Evolutionary conservation across 2,797 vertebrate genomes (phyloP).

Genomic region (Melopsittacus undulatus): DNA sequence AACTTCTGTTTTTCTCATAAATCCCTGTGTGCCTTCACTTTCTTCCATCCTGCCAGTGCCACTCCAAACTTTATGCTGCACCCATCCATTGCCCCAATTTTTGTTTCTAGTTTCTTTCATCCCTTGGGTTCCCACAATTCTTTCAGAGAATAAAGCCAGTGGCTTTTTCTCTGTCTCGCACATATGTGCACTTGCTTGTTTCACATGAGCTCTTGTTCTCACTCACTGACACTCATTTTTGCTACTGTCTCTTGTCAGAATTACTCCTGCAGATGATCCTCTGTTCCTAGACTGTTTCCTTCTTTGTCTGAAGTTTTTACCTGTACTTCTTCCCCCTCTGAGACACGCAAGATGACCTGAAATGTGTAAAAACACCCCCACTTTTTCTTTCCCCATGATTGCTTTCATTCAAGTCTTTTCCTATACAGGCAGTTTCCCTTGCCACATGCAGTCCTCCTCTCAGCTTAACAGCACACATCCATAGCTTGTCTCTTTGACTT

Average conservation of each 20-base stretch:
- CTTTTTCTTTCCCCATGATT: not conserved
- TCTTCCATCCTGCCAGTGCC: not conserved
- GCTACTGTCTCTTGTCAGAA: not conserved
- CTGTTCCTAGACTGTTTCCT: not conserved
- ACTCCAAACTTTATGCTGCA: slow-evolving; percentile 34
- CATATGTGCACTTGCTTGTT: not conserved
- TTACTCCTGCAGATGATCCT: not conserved
- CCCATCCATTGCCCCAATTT: not conserved
- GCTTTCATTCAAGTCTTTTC: not conserved
- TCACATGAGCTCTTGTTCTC: not conserved
- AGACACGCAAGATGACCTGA: not conserved
- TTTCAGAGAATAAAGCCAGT: not conserved
- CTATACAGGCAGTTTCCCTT: not conserved
- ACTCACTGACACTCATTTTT: not conserved
- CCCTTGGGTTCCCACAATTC: not conserved
- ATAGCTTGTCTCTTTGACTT: not conserved
- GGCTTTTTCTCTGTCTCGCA: not conserved
- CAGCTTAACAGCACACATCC: not conserved
- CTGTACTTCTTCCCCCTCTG: not conserved
- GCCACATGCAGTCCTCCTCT: not conserved
- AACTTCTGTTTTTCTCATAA: not conserved
- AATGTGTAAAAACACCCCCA: not conserved
- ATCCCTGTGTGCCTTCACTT: not conserved
- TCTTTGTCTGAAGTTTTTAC: not conserved
- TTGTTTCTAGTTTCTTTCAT: not conserved